A percentile compares a stretch with the other conserved stretches of the same genome.
phyloP scores from a whole-genome alignment of 2,113 vertebrate species.

The Pardalotus punctatus region DNA sequence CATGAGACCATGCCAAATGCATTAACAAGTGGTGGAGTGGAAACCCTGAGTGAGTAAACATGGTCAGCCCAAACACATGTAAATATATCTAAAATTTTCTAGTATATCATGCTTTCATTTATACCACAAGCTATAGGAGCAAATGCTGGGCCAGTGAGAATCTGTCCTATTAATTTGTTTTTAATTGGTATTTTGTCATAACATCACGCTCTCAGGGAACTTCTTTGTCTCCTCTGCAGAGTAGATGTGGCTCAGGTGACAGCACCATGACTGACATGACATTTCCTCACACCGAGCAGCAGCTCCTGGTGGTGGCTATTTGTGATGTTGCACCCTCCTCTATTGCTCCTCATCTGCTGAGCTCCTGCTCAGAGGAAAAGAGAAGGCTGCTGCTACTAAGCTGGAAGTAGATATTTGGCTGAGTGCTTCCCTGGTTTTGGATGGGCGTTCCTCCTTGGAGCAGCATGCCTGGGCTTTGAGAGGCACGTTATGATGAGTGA shows the following conservation, averaged over 20 bases:
- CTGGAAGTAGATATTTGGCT: neutral
- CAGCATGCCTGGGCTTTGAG: constrained; percentile 32
- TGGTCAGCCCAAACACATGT: constrained; percentile 10
- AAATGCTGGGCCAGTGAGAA: neutral
- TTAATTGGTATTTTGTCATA: neutral
- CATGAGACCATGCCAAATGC: constrained; percentile 22
- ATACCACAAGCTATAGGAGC: neutral
- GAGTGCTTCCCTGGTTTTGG: constrained; percentile 5
- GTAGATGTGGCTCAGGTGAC: neutral
- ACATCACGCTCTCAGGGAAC: neutral
- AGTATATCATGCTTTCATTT: constrained; percentile 8
- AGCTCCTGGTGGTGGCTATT: neutral
- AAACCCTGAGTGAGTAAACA: constrained; percentile 49
- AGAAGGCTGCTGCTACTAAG: neutral
- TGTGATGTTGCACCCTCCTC: neutral
- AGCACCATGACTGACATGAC: fast-evolving
- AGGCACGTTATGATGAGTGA: constrained; percentile 52
- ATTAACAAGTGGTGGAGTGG: constrained; percentile 45
- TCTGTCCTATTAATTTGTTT: neutral
- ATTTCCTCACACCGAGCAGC: fast-evolving
- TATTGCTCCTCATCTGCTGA: neutral
- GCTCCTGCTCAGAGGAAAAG: neutral
- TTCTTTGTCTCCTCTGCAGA: neutral
- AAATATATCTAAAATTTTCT: neutral
- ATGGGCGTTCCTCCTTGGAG: neutral